Evolutionary conservation across 2,888 invertebrate species (phyloP), one percentile per base, ranked within the genome.

Genomic region (Orthosia gothica): DNA sequence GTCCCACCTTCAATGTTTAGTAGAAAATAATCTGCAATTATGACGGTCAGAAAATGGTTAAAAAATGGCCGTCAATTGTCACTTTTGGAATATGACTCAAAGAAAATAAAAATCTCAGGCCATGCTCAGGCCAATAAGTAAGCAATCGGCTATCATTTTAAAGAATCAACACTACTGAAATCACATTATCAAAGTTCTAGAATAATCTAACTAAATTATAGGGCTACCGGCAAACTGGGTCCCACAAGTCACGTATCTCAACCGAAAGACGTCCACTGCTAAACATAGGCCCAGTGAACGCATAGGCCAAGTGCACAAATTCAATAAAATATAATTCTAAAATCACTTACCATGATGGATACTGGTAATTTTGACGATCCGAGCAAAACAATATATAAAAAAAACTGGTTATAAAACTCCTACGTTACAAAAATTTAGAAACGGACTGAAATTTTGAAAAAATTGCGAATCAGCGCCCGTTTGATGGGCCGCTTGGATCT

Each of bases 391-490:
- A 82, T 81, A 70, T 71, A 73, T 64, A 58, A 74, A 91, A 91
- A 92, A 92, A 93, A 90, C 89, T 87, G 83, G 88, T 84, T 67
- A 91, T 90, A 89, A 93, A 93, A 93, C 88, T 87, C 89, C 87
- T 90, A 89, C 77, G 72, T 72, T 92, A 94, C 94, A 91, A 93
- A 94, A 95, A 95, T 93, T 94, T 95, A 81, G 90, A 81, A 82
- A 73, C 80, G 75, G 90, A 95, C 95, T 91, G 88, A 93, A 95
- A 96, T 95, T 95, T 95, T 88, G 93, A 90, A 94, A 95, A 95
- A 94, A 93, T 76, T 93, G 94, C 90, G 89, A 94, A 94, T 93
- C 92, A 91, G 85, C 89, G 92, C 89, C 93, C 92, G 91, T 92
- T 90, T 91, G 92, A 89, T 92, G 91, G 94, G 92, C 93, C 87